Base-by-base conservation (phyloP, 2,113 vertebrate genomes). In the Catharus minimus region DNA sequence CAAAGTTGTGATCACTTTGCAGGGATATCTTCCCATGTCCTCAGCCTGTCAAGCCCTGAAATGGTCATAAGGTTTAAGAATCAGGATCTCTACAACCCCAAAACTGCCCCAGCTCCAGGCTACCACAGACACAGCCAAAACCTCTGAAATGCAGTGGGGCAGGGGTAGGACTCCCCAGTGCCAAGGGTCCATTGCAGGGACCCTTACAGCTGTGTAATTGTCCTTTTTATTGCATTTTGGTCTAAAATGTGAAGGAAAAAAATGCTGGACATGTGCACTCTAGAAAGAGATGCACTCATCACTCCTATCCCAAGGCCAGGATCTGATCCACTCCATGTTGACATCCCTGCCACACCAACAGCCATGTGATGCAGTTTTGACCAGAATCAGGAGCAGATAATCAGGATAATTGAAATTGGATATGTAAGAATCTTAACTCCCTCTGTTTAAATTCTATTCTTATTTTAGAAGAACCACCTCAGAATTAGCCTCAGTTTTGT, bases 121-220 rank as follows among this genome's bases (percentile, higher is more conserved):
- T 71, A 23, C 46, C 71, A 39, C 14, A 71, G 24, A 52, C 9
- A 21, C 14, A 52, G 67, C 15, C 8, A 2, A 72, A 53, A 9
- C 11, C 36, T n/a, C 20, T 50, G 36, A n/a, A 81, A 21, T 22
- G 15, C 1, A 9, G 22, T 18, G 43, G 41, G 32, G 16, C 5
- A 3, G 3, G 16, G 1, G 4, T 11, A 50, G 20, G 38, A 43
- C 23, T 56, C 22, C 33, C 27, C 1, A 0, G 20, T 56, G 41
- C 53, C 6, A 1, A 53, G 33, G 18, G 30, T 43, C 47, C 4
- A 2, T 8, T 49, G 41, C 30, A 67, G 39, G 26, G 33, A 79
- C 24, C 11, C 18, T 27, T 52, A 81, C 10, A 92, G 33, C 13
- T 44, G 2, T 9, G 44, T n/a, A 50, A 11, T 30, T 21, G 19